phyloP scores from a whole-genome alignment of 2,888 invertebrate species.

The Unio delphinus region DNA sequence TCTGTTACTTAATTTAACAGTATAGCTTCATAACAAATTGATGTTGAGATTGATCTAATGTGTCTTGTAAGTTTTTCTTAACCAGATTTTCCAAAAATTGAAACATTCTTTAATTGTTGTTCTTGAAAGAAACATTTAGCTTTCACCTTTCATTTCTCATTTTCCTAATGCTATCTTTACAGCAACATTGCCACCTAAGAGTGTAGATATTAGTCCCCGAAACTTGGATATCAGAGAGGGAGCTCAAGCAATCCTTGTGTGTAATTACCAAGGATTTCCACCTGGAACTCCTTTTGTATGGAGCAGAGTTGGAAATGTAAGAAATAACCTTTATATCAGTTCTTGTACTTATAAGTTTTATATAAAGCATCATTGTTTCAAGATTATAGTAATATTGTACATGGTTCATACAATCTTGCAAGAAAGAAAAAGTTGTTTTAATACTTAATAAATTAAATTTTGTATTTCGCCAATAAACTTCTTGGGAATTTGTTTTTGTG shows the following conservation, averaged over 20 bases:
- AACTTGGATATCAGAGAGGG: constrained; percentile 73
- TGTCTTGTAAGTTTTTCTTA: neutral
- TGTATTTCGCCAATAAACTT: too few relatives aligned
- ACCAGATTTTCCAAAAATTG: neutral
- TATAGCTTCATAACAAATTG: too few relatives aligned
- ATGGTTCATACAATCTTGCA: too few relatives aligned
- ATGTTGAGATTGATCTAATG: too few relatives aligned
- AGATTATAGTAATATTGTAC: neutral
- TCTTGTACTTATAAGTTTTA: neutral
- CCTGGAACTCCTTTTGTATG: constrained; percentile 24
- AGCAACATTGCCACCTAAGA: constrained; percentile 33
- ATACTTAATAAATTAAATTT: too few relatives aligned
- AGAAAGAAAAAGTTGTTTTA: too few relatives aligned
- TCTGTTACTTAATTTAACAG: too few relatives aligned
- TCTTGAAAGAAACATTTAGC: too few relatives aligned
- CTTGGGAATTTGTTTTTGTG: too few relatives aligned
- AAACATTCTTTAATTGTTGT: too few relatives aligned
- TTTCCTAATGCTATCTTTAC: constrained; percentile 1
- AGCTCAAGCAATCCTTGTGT: constrained; percentile 93
- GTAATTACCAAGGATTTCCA: constrained; percentile 81
- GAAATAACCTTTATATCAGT: neutral
- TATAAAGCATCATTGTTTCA: neutral
- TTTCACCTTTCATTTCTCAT: neutral
- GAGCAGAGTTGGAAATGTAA: constrained; percentile 17
- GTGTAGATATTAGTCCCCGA: constrained; percentile 47